Percentiles rank a stretch among this genome's conserved stretches.
phyloP scores from a whole-genome alignment of 2,797 vertebrate genomes.

The Kryptolebias ocellatus region DNA sequence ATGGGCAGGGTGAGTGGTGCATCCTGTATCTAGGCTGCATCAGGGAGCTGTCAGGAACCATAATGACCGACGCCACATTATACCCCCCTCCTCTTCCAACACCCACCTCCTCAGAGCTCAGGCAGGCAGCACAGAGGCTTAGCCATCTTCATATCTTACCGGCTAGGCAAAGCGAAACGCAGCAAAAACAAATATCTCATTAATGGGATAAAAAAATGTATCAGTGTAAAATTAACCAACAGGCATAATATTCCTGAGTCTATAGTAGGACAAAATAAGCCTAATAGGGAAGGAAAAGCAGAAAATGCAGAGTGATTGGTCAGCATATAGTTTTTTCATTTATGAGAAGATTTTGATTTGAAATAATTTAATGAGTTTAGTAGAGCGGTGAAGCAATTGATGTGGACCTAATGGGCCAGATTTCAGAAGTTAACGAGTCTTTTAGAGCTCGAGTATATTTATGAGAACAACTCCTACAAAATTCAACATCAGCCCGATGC shows the following conservation, averaged over 20 bases:
- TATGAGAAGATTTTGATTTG: slow-evolving; percentile 2
- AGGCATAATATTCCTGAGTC: slow-evolving; percentile 27
- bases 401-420: slow-evolving; percentile 19
- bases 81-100: slow-evolving; percentile 8
- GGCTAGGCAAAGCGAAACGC: slow-evolving; percentile 42
- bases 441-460: not conserved
- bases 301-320: slow-evolving; percentile 20
- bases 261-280: slow-evolving; percentile 32
- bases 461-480: not conserved
- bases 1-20: slow-evolving; percentile 15
- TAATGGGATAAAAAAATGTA: slow-evolving; percentile 43
- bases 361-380: slow-evolving; percentile 28
- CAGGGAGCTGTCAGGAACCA: slow-evolving; percentile 55
- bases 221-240: slow-evolving; percentile 54
- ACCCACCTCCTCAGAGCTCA: slow-evolving; percentile 19
- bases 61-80: slow-evolving; percentile 54
- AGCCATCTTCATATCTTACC: slow-evolving; percentile 52
- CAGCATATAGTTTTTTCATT: not conserved
- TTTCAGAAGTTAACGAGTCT: slow-evolving; percentile 7
- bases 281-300: slow-evolving; percentile 12
- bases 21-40: slow-evolving; percentile 46
- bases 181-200: slow-evolving; percentile 61
- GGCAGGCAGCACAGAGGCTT: slow-evolving; percentile 26
- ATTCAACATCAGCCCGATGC: not conserved
- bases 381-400: slow-evolving; percentile 10